Conservation (phyloP, 2,888 invertebrate species). For the Barypeithes pellucidus region DNA sequence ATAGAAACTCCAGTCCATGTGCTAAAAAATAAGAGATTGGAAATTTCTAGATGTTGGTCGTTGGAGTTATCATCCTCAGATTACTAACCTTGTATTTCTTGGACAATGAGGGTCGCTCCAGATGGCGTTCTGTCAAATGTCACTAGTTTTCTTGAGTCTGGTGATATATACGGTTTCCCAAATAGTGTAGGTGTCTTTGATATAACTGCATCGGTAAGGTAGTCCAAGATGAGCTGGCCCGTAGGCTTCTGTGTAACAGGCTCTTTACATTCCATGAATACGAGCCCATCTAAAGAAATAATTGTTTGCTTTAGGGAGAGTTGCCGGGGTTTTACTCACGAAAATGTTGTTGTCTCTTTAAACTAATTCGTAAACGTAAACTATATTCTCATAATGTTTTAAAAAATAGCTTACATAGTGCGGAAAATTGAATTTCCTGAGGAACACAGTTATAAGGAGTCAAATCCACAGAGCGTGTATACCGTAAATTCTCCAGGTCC, state of each 20-base stretch:
- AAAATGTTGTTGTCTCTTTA: too few relatives aligned
- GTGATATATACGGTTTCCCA: conserved; percentile 80
- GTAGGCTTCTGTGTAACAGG: conserved; percentile 77
- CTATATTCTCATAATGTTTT: too few relatives aligned
- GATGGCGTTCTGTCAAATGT: conserved; percentile 75
- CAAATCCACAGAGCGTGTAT: conserved; percentile 81
- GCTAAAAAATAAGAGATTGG: conserved; percentile 68
- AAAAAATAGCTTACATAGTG: conserved; percentile 76
- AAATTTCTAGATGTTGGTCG: background rate
- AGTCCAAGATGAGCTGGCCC: conserved; percentile 81
- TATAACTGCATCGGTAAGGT: conserved; percentile 81
- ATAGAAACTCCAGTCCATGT: conserved; percentile 78
- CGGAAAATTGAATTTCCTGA: conserved; percentile 79
- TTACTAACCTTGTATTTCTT: conserved; percentile 75
- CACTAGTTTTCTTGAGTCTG: conserved; percentile 80
- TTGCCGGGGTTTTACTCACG: too few relatives aligned
- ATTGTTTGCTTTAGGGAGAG: too few relatives aligned
- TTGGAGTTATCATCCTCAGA: background rate
- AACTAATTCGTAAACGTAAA: too few relatives aligned
- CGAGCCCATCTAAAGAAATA: conserved; percentile 78
- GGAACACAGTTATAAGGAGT: conserved; percentile 84
- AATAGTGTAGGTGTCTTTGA: conserved; percentile 76
- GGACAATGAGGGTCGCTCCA: conserved; percentile 77
- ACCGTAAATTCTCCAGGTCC: conserved; percentile 81
- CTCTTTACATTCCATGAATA: conserved; percentile 81